Evolutionary conservation across 2,113 vertebrate species (phyloP).

Genomic region (Geococcyx californianus): DNA sequence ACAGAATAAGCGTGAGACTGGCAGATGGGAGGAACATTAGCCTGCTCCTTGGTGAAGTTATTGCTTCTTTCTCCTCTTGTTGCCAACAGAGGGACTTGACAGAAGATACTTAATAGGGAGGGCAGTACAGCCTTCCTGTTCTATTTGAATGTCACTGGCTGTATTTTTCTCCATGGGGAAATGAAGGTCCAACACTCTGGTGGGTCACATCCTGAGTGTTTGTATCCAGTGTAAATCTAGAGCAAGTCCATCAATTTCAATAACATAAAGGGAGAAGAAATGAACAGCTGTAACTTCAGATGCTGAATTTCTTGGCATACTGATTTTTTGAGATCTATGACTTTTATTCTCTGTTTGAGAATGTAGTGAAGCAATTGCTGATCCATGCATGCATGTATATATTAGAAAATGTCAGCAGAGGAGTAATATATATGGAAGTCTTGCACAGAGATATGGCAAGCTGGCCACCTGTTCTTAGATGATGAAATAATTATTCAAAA

Average conservation of each 20-base stretch:
- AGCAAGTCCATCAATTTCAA: neutral
- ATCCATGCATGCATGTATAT: neutral
- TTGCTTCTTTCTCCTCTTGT: neutral
- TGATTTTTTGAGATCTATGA: neutral
- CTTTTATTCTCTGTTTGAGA: neutral
- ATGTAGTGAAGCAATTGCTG: neutral
- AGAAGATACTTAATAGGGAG: neutral
- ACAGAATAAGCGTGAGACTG: conserved; percentile 17
- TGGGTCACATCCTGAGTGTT: neutral
- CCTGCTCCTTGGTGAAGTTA: neutral
- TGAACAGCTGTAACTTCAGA: conserved; percentile 25
- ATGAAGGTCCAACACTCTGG: fast-evolving
- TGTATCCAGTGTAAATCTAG: neutral
- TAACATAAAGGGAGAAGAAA: neutral
- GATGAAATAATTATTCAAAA: conserved; percentile 10
- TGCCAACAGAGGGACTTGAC: neutral
- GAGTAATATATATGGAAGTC: neutral
- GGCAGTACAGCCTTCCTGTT: neutral
- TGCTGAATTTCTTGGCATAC: neutral
- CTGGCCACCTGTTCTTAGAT: neutral
- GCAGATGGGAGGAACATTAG: neutral
- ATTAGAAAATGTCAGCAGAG: neutral
- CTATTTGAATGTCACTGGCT: neutral
- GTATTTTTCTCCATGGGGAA: neutral
- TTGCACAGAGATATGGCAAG: neutral